These are phyloP conservation scores for Alexandromys fortis DNA, from an alignment of 2,113 vertebrate genomes.

Conservation along the genomic window DNA sequence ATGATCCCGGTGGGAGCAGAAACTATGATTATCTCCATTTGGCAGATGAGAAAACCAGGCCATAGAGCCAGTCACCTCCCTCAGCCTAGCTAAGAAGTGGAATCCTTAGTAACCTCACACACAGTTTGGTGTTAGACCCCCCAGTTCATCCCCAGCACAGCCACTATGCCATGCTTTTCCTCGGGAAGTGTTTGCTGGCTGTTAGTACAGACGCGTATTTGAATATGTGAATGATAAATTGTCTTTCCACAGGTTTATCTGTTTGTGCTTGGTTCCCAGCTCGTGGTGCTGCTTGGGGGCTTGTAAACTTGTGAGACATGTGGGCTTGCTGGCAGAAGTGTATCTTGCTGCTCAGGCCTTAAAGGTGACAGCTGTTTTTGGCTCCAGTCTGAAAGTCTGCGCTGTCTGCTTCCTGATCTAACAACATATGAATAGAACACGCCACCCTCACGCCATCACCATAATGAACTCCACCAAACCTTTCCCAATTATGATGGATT, in stretches of 20 bases:
- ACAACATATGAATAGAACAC: neutral
- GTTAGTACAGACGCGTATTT: neutral
- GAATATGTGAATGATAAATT: neutral
- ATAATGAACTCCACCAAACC: neutral
- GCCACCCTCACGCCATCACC: neutral
- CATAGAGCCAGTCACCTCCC: neutral
- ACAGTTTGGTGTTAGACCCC: neutral
- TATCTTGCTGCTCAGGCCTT: neutral
- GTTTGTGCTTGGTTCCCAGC: neutral
- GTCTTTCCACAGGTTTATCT: neutral
- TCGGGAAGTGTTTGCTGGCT: neutral
- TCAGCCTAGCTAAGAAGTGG: neutral
- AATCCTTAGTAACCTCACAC: neutral
- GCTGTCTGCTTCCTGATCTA: neutral
- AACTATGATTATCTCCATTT: conserved; percentile 47
- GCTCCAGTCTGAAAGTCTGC: neutral
- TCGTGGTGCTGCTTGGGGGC: neutral
- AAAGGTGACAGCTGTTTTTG: neutral
- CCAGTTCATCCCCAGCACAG: too few relatives aligned
- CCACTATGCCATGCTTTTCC: neutral
- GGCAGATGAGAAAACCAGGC: conserved; percentile 33
- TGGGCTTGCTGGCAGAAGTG: neutral
- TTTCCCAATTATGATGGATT: neutral
- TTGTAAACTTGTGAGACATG: neutral
- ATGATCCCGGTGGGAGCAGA: neutral